These are phyloP conservation scores for Portevinia maculata DNA, from an alignment of 2,888 invertebrate species.

Conservation along the genomic window DNA sequence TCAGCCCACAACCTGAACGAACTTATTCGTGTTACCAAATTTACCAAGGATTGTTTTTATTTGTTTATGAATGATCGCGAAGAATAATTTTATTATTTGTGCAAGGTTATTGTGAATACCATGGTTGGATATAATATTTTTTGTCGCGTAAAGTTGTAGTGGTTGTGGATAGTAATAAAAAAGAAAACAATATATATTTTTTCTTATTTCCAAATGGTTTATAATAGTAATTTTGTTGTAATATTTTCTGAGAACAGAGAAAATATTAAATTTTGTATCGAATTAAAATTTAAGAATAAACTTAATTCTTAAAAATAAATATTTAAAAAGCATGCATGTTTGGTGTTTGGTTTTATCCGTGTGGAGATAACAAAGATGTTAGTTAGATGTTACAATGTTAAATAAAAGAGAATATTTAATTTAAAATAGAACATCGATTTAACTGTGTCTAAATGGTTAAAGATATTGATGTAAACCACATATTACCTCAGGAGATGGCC, in stretches of 20 bases:
- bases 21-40: constrained; percentile 79
- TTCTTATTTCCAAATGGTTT: constrained; percentile 52
- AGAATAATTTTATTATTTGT: constrained; percentile 45
- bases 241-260: constrained; percentile 38
- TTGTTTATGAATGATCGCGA: constrained; percentile 54
- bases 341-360: constrained; percentile 19
- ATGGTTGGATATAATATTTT: constrained; percentile 41
- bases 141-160: constrained; percentile 62
- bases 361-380: not conserved
- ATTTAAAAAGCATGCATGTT: constrained; percentile 10
- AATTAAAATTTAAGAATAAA: constrained; percentile 43
- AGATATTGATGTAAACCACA: not conserved
- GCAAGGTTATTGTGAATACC: constrained; percentile 58
- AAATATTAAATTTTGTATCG: constrained; percentile 48
- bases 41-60: constrained; percentile 57
- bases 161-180: constrained; percentile 57
- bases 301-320: not conserved
- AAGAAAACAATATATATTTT: constrained; percentile 47
- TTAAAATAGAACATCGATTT: no score
- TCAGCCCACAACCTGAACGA: constrained; percentile 97
- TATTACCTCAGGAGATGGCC: constrained; percentile 93
- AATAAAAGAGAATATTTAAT: not conserved
- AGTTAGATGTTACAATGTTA: not conserved
- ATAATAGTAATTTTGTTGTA: constrained; percentile 6
- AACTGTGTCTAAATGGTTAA: not conserved